These are phyloP conservation scores for Pelosia muscerda DNA, from an alignment of 2,888 invertebrate genomes.

Conservation along the genomic window DNA sequence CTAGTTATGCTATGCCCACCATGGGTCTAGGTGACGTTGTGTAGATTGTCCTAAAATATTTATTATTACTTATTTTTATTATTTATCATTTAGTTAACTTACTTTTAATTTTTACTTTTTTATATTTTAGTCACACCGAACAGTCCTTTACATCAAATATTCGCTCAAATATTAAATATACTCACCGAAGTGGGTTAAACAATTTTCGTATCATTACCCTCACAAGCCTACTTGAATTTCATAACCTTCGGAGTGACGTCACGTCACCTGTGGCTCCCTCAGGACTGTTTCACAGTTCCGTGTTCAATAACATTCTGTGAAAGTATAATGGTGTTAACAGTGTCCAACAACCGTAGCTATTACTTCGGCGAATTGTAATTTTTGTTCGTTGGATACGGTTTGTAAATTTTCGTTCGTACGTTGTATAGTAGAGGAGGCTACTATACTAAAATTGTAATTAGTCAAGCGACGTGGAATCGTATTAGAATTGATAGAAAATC, in stretches of 20 bases:
- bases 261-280: not conserved
- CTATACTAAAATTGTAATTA: no score
- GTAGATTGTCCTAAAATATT: no score
- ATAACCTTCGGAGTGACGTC: not conserved
- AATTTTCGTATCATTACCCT: slow-evolving; percentile 4
- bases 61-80: no score
- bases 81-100: no score
- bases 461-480: no score
- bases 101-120: no score
- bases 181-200: not conserved
- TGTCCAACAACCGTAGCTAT: not conserved
- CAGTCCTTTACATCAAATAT: not conserved
- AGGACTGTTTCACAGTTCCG: slow-evolving; percentile 4
- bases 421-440: no score
- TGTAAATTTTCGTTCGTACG: no score
- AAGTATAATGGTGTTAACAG: not conserved
- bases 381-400: not conserved
- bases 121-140: not conserved
- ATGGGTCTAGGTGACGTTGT: no score
- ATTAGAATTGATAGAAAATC: no score
- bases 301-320: not conserved
- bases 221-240: not conserved
- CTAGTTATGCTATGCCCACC: no score
- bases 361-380: not conserved
- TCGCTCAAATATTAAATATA: not conserved